Percentiles rank a stretch among this genome's conserved stretches.
Conservation (phyloP, 2,797 vertebrate species). For the Neoniphon sammara region DNA sequence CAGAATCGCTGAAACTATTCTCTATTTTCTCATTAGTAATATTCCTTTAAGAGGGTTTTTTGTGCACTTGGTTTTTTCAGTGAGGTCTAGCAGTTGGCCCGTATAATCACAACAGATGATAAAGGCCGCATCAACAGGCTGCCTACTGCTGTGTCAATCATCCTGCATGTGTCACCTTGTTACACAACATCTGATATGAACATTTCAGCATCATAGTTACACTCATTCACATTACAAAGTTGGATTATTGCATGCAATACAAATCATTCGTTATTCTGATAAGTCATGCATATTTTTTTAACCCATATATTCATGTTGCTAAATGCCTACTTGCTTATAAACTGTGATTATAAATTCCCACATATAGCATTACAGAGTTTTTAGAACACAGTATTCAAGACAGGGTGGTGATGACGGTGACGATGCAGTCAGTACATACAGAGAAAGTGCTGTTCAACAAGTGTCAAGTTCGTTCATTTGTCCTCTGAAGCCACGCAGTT, state of each 20-base stretch:
- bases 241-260: conserved; percentile 88
- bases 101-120: conserved; percentile 29
- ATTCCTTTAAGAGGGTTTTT: conserved; percentile 14
- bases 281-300: conserved; percentile 83
- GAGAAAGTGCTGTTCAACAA: conserved; percentile 74
- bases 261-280: conserved; percentile 79
- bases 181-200: conserved; percentile 64
- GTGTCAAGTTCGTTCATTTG: conserved; percentile 59
- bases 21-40: neutral
- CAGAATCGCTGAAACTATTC: conserved; percentile 26
- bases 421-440: conserved; percentile 60
- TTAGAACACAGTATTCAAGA: conserved; percentile 68
- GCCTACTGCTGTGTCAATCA: conserved; percentile 39
- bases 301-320: conserved; percentile 73
- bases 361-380: conserved; percentile 60
- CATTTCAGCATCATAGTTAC: conserved; percentile 66
- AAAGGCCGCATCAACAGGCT: conserved; percentile 24
- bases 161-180: conserved; percentile 25
- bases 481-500: conserved; percentile 62
- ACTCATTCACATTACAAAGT: conserved; percentile 81
- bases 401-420: conserved; percentile 57
- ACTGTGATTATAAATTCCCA: conserved; percentile 71
- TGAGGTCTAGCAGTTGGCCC: neutral
- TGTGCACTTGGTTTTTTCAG: conserved; percentile 9
- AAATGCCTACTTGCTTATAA: conserved; percentile 73